phyloP scores from a whole-genome alignment of 2,113 vertebrate species.

The Atrichornis clamosus region DNA sequence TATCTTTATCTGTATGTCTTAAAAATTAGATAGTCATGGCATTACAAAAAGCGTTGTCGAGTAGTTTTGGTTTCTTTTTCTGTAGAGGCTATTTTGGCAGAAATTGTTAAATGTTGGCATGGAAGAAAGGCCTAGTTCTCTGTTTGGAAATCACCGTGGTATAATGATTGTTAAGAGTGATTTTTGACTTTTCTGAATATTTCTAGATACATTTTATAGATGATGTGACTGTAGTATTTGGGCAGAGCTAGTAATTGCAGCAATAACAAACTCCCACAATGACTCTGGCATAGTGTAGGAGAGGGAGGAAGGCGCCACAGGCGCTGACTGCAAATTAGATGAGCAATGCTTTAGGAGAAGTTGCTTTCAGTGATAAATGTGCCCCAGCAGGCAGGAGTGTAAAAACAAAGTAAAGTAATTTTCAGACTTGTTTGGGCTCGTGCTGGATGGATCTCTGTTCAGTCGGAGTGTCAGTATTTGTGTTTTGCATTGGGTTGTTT shows the following conservation, averaged over 20 bases:
- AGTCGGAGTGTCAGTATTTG: background rate
- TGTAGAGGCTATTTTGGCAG: background rate
- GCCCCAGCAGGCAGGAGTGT: background rate
- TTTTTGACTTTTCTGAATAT: background rate
- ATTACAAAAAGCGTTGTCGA: background rate
- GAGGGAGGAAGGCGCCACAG: background rate
- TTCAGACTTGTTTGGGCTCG: background rate
- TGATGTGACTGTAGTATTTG: background rate
- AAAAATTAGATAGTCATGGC: background rate
- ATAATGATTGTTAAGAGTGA: rapidly evolving
- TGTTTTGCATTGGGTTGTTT: background rate
- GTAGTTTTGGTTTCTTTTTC: rapidly evolving
- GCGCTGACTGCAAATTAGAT: background rate
- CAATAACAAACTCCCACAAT: background rate
- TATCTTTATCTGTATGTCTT: background rate
- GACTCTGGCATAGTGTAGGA: background rate
- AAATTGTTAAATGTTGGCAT: background rate
- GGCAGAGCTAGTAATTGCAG: background rate
- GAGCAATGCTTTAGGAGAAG: background rate
- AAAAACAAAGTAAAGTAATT: background rate
- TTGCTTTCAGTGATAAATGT: background rate
- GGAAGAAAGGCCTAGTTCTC: background rate
- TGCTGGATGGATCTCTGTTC: background rate
- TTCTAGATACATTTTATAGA: background rate
- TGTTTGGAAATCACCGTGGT: background rate